Evolutionary conservation across 30 jellyfish, hydroid and myxozoan genomes (phyloP).

Genomic region (Aurelia sp.): DNA sequence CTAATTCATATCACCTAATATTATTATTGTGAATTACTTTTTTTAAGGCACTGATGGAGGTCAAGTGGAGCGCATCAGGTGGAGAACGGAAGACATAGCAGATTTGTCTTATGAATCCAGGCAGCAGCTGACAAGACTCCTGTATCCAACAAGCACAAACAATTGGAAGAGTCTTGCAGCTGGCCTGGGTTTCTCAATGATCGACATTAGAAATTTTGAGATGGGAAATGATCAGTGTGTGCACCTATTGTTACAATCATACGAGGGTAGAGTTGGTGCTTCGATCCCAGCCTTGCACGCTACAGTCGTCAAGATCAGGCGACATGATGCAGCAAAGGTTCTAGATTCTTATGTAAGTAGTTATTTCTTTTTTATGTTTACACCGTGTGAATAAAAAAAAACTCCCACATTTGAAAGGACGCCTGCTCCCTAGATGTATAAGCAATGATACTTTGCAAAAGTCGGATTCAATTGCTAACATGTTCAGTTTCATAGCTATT

Average conservation of each 20-base stretch:
- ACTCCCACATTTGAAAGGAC: too few species aligned
- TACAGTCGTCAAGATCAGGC: too few species aligned
- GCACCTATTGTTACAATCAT: not conserved
- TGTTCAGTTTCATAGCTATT: too few species aligned
- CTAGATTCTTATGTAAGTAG: not conserved
- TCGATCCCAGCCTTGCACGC: not conserved
- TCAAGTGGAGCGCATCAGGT: too few species aligned
- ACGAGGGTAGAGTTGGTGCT: not conserved
- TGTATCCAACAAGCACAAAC: not conserved
- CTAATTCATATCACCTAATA: too few species aligned
- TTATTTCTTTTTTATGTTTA: too few species aligned
- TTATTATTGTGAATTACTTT: too few species aligned
- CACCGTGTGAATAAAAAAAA: too few species aligned
- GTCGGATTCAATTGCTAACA: too few species aligned
- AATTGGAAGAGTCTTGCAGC: not conserved
- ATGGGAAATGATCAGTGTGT: not conserved
- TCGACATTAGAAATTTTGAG: not conserved
- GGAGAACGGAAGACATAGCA: not conserved
- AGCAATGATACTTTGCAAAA: too few species aligned
- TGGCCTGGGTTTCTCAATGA: not conserved
- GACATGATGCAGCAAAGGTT: not conserved
- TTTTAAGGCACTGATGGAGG: too few species aligned
- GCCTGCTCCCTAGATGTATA: too few species aligned
- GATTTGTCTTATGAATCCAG: not conserved
- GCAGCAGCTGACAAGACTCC: not conserved